Conservation (phyloP, 2,888 invertebrate genomes). For the Heteromurus nitidus region DNA sequence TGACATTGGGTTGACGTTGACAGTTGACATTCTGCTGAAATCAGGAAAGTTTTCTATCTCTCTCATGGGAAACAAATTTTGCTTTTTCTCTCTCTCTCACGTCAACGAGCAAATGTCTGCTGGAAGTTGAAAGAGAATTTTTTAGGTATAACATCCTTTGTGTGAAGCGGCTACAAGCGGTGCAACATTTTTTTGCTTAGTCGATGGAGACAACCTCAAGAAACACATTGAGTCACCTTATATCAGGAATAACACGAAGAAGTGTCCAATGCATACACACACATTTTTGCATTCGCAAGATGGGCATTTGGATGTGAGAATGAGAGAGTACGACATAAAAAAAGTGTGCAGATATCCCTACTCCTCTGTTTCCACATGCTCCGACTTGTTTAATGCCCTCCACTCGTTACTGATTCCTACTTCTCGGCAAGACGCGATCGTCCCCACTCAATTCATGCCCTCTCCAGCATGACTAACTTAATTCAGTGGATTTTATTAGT, state of each 20-base stretch:
- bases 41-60: not conserved
- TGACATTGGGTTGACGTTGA: conserved; percentile 3
- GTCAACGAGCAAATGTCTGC: no score
- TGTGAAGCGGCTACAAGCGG: no score
- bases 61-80: not conserved
- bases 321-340: not conserved
- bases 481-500: no score
- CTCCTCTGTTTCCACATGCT: not conserved
- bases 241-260: not conserved
- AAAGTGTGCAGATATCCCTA: not conserved
- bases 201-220: conserved; percentile 3
- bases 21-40: conserved; percentile 17
- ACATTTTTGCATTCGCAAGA: not conserved
- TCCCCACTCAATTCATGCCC: not conserved
- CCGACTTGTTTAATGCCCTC: conserved; percentile 12
- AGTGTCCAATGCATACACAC: no score
- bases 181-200: not conserved
- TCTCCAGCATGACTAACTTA: not conserved
- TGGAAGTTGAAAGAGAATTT: not conserved
- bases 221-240: conserved; percentile 1
- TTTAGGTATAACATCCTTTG: no score
- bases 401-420: conserved; percentile 1
- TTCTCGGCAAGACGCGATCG: conserved; percentile 6
- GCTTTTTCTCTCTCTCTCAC: no score
- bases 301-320: not conserved